These are phyloP conservation scores for Aromia moschata DNA, from an alignment of 2,888 invertebrate genomes.

Conservation along the genomic window DNA sequence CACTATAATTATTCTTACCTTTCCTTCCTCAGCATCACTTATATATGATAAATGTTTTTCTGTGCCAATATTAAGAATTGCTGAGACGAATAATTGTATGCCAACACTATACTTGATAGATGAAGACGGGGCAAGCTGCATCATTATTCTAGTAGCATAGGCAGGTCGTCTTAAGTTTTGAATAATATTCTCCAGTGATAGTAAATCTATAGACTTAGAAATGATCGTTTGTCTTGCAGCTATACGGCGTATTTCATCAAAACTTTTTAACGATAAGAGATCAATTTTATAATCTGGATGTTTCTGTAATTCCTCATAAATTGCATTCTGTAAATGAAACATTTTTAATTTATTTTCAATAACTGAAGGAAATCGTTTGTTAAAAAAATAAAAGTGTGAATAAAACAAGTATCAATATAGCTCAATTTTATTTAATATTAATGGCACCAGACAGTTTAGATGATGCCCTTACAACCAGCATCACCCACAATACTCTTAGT, in stretches of 20 bases:
- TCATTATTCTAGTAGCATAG: constrained; percentile 67
- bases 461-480: too few relatives aligned
- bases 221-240: constrained; percentile 70
- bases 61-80: constrained; percentile 72
- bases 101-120: constrained; percentile 74
- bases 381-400: too few relatives aligned
- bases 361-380: too few relatives aligned
- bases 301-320: constrained; percentile 47
- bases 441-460: too few relatives aligned
- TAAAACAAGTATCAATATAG: too few relatives aligned
- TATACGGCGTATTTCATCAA: constrained; percentile 64
- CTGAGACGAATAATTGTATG: constrained; percentile 71
- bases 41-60: constrained; percentile 70
- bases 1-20: constrained; percentile 49
- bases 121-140: constrained; percentile 70
- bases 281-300: constrained; percentile 47
- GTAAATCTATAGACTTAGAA: constrained; percentile 72
- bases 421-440: too few relatives aligned
- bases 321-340: constrained; percentile 53
- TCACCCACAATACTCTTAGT: too few relatives aligned
- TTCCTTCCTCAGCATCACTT: constrained; percentile 58
- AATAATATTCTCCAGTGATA: constrained; percentile 66
- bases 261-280: constrained; percentile 42
- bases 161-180: constrained; percentile 62
- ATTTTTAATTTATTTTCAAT: too few relatives aligned